Percentiles rank a stretch among this genome's conserved stretches.
These are phyloP conservation scores for Psilanteris sp. DNA, from an alignment of 1,140 invertebrate genomes.

Conservation along the genomic window DNA sequence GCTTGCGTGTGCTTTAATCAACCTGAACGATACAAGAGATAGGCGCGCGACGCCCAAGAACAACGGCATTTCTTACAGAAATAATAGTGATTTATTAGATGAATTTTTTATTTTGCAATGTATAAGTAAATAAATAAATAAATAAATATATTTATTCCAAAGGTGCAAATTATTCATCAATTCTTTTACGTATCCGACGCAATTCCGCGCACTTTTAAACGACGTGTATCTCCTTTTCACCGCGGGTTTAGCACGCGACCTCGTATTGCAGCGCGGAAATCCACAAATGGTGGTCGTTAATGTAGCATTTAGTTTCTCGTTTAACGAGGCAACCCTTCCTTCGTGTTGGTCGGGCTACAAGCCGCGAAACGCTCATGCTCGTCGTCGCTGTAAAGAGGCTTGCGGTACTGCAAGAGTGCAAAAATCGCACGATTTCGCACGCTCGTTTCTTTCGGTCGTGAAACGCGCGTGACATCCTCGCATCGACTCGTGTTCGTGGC, in stretches of 20 bases:
- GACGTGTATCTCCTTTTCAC: slow-evolving; percentile 42
- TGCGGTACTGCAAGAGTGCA: slow-evolving; percentile 41
- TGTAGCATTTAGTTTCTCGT: slow-evolving; percentile 64
- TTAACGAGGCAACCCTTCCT: slow-evolving; percentile 61
- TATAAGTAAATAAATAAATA: no score
- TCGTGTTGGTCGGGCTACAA: slow-evolving; percentile 52
- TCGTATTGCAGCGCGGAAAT: slow-evolving; percentile 53
- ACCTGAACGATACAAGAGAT: no score
- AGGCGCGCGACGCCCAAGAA: no score
- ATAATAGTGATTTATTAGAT: no score
- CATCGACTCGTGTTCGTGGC: slow-evolving; percentile 22
- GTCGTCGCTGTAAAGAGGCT: slow-evolving; percentile 27
- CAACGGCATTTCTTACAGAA: no score
- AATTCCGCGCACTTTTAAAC: slow-evolving; percentile 15
- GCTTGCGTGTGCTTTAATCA: no score
- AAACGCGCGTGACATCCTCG: slow-evolving; percentile 50
- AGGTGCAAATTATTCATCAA: slow-evolving; percentile 33
- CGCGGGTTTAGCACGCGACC: slow-evolving; percentile 57
- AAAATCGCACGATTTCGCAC: slow-evolving; percentile 58
- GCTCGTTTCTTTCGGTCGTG: slow-evolving; percentile 54
- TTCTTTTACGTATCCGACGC: slow-evolving; percentile 19
- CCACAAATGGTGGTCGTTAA: slow-evolving; percentile 64
- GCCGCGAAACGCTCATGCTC: slow-evolving; percentile 50
- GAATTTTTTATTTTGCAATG: slow-evolving; percentile 19
- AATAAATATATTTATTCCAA: no score